Evolutionary conservation across 2,797 vertebrate genomes (phyloP).

Genomic region (Enteromius fasciolatus): DNA sequence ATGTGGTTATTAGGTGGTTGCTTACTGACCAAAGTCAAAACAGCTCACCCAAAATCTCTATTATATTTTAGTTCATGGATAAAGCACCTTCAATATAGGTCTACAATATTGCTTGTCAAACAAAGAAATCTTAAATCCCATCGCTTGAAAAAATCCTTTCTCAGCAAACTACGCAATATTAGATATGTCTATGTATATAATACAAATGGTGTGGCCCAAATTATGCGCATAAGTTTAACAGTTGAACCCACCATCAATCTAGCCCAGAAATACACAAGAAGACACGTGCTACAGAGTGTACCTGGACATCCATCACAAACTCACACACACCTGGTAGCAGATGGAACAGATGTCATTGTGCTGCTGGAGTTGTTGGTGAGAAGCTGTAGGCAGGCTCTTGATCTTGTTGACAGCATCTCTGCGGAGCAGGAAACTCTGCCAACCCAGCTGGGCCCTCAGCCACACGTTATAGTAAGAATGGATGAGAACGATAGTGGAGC

Average conservation of each 20-base stretch:
- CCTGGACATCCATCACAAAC: slow-evolving; percentile 25
- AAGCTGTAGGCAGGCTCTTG: slow-evolving; percentile 92
- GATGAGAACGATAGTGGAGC: slow-evolving; percentile 97
- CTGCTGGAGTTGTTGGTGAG: slow-evolving; percentile 87
- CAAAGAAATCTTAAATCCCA: background rate
- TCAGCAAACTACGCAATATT: background rate
- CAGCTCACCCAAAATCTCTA: background rate
- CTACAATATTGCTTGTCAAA: background rate
- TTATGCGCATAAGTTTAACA: slow-evolving; percentile 5
- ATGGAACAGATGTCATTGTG: slow-evolving; percentile 99
- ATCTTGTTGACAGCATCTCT: slow-evolving; percentile 98
- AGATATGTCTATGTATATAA: background rate
- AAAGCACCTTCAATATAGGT: background rate
- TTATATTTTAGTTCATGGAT: background rate
- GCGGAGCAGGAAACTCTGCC: slow-evolving; percentile 97
- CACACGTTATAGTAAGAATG: slow-evolving; percentile 98
- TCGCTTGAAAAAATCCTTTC: background rate
- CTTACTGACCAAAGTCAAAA: background rate
- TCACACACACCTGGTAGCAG: slow-evolving; percentile 91
- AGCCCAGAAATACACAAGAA: slow-evolving; percentile 5
- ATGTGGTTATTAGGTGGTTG: background rate
- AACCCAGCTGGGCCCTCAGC: slow-evolving; percentile 95
- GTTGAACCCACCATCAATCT: slow-evolving; percentile 14
- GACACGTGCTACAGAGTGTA: background rate
- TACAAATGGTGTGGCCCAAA: background rate